Percentiles rank a stretch among this genome's conserved stretches.
Evolutionary conservation across 2,888 invertebrate species (phyloP).

Genomic region (Aphodius granarius): DNA sequence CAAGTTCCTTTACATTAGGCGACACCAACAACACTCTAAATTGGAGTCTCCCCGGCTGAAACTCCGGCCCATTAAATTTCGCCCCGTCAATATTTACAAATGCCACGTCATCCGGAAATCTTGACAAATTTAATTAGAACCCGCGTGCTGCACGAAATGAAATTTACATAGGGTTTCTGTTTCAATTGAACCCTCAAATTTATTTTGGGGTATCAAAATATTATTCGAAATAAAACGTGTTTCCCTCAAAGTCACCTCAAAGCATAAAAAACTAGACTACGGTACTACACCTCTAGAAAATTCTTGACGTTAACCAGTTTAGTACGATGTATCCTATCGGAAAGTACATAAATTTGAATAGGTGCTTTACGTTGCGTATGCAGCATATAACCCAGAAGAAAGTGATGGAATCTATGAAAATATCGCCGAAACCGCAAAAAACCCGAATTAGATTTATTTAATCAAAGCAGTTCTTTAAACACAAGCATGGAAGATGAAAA

Average conservation of each 20-base stretch:
- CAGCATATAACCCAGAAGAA: background rate
- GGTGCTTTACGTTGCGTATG: slow-evolving; percentile 1
- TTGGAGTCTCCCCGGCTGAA: background rate
- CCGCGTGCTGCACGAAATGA: too few species aligned
- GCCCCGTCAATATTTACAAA: background rate
- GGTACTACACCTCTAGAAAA: too few species aligned
- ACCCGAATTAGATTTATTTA: background rate
- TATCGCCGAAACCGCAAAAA: background rate
- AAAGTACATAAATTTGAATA: background rate
- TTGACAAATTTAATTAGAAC: background rate
- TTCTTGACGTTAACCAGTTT: slow-evolving; percentile 9
- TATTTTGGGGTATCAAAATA: too few species aligned
- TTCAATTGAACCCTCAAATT: too few species aligned
- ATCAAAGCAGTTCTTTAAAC: background rate
- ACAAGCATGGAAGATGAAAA: background rate
- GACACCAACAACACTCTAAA: background rate
- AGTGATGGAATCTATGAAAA: background rate
- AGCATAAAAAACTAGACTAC: background rate
- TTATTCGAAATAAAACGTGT: too few species aligned
- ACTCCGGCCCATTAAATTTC: background rate
- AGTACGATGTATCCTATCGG: slow-evolving; percentile 5
- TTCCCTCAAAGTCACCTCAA: too few species aligned
- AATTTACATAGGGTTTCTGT: too few species aligned
- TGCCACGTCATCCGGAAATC: background rate
- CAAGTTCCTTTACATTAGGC: slow-evolving; percentile 7